Evolutionary conservation across 2,113 vertebrate genomes (phyloP).

Genomic region (Tetraodon nigroviridis): DNA sequence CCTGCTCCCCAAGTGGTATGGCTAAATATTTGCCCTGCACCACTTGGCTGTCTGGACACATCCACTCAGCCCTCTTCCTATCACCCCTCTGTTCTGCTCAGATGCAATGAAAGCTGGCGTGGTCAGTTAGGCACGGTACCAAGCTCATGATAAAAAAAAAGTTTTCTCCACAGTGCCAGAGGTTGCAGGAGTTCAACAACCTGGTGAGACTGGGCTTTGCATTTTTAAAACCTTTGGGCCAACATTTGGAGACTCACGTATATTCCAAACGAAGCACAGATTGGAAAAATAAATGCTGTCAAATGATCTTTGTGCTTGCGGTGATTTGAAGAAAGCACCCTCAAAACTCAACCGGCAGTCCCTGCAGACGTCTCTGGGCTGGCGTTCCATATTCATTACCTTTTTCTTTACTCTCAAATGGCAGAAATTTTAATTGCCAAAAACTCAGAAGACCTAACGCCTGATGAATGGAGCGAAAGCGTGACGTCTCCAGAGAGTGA

Average conservation of each 20-base stretch:
- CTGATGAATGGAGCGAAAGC: slow-evolving; percentile 44
- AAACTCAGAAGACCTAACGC: slow-evolving; percentile 54
- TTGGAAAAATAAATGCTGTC: slow-evolving; percentile 34
- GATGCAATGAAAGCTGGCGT: slow-evolving; percentile 51
- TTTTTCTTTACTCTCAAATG: slow-evolving; percentile 41
- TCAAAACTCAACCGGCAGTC: slow-evolving; percentile 60
- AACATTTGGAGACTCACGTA: slow-evolving; percentile 36
- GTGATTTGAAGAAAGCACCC: slow-evolving; percentile 57
- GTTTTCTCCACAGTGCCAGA: slow-evolving; percentile 56
- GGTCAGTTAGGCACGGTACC: slow-evolving; percentile 54
- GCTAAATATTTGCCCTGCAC: slow-evolving; percentile 77
- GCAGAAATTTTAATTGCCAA: slow-evolving; percentile 66
- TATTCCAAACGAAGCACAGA: slow-evolving; percentile 24
- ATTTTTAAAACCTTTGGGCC: slow-evolving; percentile 65
- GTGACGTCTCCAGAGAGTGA: slow-evolving; percentile 33
- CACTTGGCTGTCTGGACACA: slow-evolving; percentile 66
- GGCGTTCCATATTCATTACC: slow-evolving; percentile 71
- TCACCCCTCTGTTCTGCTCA: slow-evolving; percentile 49
- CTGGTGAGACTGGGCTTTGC: slow-evolving; percentile 60
- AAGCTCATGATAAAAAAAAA: slow-evolving; percentile 62
- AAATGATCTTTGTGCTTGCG: slow-evolving; percentile 56
- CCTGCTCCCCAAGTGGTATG: slow-evolving; percentile 60
- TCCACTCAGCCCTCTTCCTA: slow-evolving; percentile 57
- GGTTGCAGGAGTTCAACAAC: slow-evolving; percentile 68
- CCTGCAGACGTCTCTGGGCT: slow-evolving; percentile 49